phyloP scores from a whole-genome alignment of 2,888 invertebrate genomes.

The Apamea crenata region DNA sequence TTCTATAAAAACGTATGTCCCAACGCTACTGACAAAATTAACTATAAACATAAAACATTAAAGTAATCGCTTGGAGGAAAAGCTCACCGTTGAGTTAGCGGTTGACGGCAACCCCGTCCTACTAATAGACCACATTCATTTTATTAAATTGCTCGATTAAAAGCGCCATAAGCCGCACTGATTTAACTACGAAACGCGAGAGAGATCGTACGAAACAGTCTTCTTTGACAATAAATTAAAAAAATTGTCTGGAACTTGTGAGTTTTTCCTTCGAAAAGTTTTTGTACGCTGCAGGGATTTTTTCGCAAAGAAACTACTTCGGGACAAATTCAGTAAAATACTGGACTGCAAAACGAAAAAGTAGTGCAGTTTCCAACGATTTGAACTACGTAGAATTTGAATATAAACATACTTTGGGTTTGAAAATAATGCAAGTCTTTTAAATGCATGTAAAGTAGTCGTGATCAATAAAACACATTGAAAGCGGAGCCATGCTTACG shows the following conservation, averaged over 20 bases:
- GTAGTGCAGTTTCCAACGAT: neutral
- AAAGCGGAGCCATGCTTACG: neutral
- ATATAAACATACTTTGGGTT: neutral
- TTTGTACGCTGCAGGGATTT: conserved; percentile 36
- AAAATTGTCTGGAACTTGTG: conserved; percentile 45
- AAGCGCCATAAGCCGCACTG: conserved; percentile 77
- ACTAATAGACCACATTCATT: conserved; percentile 80
- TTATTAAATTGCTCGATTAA: conserved; percentile 84
- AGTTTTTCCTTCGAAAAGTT: conserved; percentile 44
- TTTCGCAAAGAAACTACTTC: conserved; percentile 32
- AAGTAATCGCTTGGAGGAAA: conserved; percentile 58
- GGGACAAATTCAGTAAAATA: conserved; percentile 29
- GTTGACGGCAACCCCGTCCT: conserved; percentile 61
- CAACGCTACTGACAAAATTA: conserved; percentile 19
- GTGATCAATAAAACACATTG: conserved; percentile 10
- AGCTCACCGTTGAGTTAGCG: conserved; percentile 54
- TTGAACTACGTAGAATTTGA: neutral
- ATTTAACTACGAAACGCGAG: conserved; percentile 68
- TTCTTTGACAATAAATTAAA: conserved; percentile 62
- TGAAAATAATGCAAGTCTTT: conserved; percentile 33
- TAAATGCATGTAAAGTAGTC: conserved; percentile 23
- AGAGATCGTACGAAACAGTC: conserved; percentile 60
- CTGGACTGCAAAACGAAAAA: conserved; percentile 20
- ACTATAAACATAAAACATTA: conserved; percentile 58
- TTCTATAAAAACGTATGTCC: conserved; percentile 5